Conservation (phyloP, 2,113 vertebrate genomes). For the Poeciliopsis retropinna region DNA sequence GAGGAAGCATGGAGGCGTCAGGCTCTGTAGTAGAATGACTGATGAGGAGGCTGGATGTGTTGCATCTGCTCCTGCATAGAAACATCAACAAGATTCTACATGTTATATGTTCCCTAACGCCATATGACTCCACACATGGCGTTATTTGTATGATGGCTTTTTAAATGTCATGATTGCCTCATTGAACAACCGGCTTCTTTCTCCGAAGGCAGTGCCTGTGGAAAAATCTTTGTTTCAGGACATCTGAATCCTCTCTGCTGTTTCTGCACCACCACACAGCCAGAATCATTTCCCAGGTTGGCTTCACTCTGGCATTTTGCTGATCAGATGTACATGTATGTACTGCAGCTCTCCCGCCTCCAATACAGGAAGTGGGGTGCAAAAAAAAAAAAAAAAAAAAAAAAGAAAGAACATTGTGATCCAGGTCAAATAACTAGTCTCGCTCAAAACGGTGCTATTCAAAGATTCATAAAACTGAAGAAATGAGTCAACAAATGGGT, state of each 20-base stretch:
- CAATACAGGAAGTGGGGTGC: background rate
- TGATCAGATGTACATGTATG: conserved; percentile 5
- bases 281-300: conserved; percentile 29
- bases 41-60: conserved; percentile 66
- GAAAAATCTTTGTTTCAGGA: conserved; percentile 43
- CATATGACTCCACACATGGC: conserved; percentile 4
- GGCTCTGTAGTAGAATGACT: conserved; percentile 66
- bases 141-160: conserved; percentile 28
- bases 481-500: no score
- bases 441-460: no score
- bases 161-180: conserved; percentile 53
- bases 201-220: conserved; percentile 25
- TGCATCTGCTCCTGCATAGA: conserved; percentile 32
- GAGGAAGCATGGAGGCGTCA: conserved; percentile 43
- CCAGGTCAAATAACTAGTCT: background rate
- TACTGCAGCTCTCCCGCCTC: background rate
- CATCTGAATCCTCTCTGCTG: conserved; percentile 50
- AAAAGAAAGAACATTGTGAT: background rate
- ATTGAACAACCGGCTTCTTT: conserved; percentile 4
- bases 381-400: background rate
- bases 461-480: no score
- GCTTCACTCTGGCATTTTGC: conserved; percentile 24
- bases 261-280: conserved; percentile 41
- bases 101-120: conserved; percentile 8
- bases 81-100: conserved; percentile 31